Evolutionary conservation across 2,888 invertebrate genomes (phyloP), one percentile per base, ranked within the genome.

Genomic region (Synergus umbraculus): DNA sequence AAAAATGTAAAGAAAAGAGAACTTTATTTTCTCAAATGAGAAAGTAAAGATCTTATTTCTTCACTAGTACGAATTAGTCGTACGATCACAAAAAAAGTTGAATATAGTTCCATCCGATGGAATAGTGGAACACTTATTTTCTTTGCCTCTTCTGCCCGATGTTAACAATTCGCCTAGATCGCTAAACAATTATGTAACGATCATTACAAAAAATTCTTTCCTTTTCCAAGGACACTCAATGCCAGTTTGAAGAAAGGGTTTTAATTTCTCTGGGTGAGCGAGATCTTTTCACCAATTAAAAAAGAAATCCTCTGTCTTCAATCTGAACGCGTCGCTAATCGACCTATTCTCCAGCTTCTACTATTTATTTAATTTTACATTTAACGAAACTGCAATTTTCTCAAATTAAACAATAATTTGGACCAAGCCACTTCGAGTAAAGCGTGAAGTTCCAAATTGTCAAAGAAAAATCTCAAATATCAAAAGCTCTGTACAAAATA

Each of bases 401-500:
- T 73, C 54, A 49, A 73, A 73, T 73, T 58, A n/a, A 54, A 58
- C 37, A 73, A 29, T 58, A 58, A 41, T 37, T 73, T 73, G 73
- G 41, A 73, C 54, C 29, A 18, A 67, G 46, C 18, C 29, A 4
- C 49, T 54, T 73, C 37, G 29, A 73, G 29, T 37, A 73, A 73
- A 73, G n/a, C 41, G 54, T 73, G 73, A 73, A 73, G 73, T 73
- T 54, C 73, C 54, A 54, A 73, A 73, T 58, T 73, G 73, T 73
- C 54, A 73, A 73, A 54, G 73, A 73, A 73, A 73, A 73, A 49
- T 73, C n/a, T 73, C n/a, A 73, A 73, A 73, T 73, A 54, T 73
- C 73, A 73, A 73, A 73, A 73, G 29, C 49, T 73, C 73, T 73
- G 73, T 73, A 73, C 73, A 73, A 73, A 73, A 73, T 73, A 73